Conservation (phyloP, 2,888 invertebrate species). For the Tholera decimalis region DNA sequence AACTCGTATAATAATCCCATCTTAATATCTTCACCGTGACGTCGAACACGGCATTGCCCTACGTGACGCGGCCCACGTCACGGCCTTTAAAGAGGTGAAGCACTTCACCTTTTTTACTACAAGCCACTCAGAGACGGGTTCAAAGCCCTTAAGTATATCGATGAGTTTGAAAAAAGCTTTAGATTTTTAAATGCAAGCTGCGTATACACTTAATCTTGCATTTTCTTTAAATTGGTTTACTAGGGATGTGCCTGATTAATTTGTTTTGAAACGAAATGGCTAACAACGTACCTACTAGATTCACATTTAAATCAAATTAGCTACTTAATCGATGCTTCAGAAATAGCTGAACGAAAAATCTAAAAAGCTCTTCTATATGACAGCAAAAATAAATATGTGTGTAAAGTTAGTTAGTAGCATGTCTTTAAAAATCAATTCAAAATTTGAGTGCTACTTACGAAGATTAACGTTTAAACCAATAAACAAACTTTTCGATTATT, state of each 20-base stretch:
- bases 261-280: neutral
- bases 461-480: no score
- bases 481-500: no score
- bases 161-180: conserved; percentile 25
- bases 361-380: no score
- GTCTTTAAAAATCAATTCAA: no score
- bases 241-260: neutral
- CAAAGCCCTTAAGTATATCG: conserved; percentile 33
- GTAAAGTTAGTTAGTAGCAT: no score
- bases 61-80: conserved; percentile 63
- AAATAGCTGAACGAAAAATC: no score
- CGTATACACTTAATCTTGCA: neutral
- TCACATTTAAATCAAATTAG: neutral
- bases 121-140: conserved; percentile 23
- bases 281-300: neutral
- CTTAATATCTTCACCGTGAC: conserved; percentile 1
- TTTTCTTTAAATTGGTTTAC: neutral
- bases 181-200: conserved; percentile 7
- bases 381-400: no score
- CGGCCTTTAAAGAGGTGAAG: conserved; percentile 31
- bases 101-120: conserved; percentile 26
- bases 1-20: conserved; percentile 46
- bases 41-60: conserved; percentile 44
- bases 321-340: no score
- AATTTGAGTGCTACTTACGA: no score